Evolutionary conservation across 2,888 invertebrate species (phyloP), one percentile per base, ranked within the genome.

Genomic region (Hermaeophaga mercurialis): DNA sequence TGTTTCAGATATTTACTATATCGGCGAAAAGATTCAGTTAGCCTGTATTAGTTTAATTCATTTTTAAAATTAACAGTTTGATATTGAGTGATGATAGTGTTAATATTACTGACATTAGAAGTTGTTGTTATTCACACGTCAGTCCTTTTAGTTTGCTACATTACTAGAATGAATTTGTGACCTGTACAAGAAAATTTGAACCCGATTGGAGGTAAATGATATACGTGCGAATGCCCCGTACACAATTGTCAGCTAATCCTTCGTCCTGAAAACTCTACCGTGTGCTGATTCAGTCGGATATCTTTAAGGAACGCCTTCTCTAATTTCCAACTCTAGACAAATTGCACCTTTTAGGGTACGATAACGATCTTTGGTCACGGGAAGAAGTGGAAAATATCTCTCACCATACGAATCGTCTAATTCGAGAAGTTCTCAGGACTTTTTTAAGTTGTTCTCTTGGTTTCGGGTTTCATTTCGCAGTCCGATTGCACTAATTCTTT

Each of bases 291-390:
- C 70, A 65, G 66, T 58, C 60, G 63, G 67, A 70, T 71, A 46
- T 70, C 17, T 52, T 64, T 57, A 58, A 57, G 68, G 64, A 59
- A 67, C 73, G 70, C 72, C 73, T 68, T 70, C 59, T 67, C 66
- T 68, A 70, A 69, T 72, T 69, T 66, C 68, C 66, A 59, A 68
- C 67, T 65, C 70, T 73, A 76, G 77, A 77, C 75, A 76, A 76
- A 77, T 77, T 71, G 71, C 72, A 9, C 22, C 52, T 66, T 68
- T 73, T 72, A 71, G 68, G 66, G 65, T 66, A 69, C 71, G 75
- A 75, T 74, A 76, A 75, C 75, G 75, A 75, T 73, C 74, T 68
- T 66, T 56, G 66, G 64, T 72, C 73, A 73, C 72, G 71, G 69
- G 70, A 75, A 73, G 72, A 73, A 74, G 72, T 38, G 4, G 48